A percentile compares a stretch with the other conserved stretches of the same genome.
Evolutionary conservation across 2,797 vertebrate genomes (phyloP).

Genomic region (Antrozous pallidus): DNA sequence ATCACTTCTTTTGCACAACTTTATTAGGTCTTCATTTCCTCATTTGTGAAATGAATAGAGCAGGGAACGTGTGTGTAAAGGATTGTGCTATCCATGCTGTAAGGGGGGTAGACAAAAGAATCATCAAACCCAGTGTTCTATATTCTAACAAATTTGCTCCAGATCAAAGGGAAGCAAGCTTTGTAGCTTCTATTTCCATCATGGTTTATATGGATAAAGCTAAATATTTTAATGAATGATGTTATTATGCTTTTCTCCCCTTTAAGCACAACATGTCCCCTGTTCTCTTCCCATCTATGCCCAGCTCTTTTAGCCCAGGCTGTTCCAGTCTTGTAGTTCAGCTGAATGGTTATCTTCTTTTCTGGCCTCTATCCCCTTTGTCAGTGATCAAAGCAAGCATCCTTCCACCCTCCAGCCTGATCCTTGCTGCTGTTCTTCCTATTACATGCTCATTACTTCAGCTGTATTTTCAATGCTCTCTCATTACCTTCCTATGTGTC

Average conservation of each 20-base stretch:
- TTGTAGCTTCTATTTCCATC: neutral
- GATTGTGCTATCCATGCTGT: neutral
- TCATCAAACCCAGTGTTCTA: neutral
- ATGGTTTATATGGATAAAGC: neutral
- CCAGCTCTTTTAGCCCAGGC: neutral
- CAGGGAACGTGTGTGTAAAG: neutral
- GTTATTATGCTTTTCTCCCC: neutral
- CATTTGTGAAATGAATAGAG: constrained; percentile 10
- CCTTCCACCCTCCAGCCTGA: constrained; percentile 21
- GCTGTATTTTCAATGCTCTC: constrained; percentile 80
- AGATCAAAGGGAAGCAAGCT: constrained; percentile 7
- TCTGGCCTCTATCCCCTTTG: constrained; percentile 19
- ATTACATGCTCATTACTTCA: constrained; percentile 77
- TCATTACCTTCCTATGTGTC: constrained; percentile 81
- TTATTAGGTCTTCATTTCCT: neutral
- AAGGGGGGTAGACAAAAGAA: neutral
- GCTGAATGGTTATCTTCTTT: constrained; percentile 4
- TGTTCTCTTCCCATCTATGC: neutral
- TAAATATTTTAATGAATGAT: neutral
- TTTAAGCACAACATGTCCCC: neutral
- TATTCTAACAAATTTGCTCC: neutral
- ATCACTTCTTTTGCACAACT: neutral
- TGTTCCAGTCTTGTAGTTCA: neutral
- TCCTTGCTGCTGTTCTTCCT: constrained; percentile 66
- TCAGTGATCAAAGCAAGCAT: constrained; percentile 32